Base-by-base conservation (phyloP, 2,888 invertebrate genomes). In the Cryptophagus acutangulus region DNA sequence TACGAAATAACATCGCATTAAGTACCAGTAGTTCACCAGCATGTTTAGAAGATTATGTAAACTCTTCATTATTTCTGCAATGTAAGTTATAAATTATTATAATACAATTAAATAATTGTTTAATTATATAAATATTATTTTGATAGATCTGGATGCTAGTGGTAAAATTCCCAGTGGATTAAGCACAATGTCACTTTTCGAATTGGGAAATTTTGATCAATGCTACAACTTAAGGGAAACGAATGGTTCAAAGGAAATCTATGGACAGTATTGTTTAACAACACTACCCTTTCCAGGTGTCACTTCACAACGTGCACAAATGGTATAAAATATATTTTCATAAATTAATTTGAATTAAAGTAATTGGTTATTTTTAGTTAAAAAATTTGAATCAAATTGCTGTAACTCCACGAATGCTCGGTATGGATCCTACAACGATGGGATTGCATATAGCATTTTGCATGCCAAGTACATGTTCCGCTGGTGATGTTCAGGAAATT, bases 161-260 rank as follows among this genome's bases (percentile, higher is more conserved):
- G 17, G 31, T 1, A 42, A 38, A 29, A 17, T 44, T n/a, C 44
- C 44, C 2, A 34, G 17, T 20, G 44, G 44, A 12, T 2, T 40
- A 2, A 6, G 29, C 3, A 20, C n/a, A 8, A 36, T 26, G n/a
- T 40, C 25, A 38, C 30, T 15, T 15, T 33, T 12, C 9, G 41
- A 44, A 34, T 25, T 41, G 17, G 44, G 44, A 26, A 30, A 26
- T 41, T 44, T 44, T 16, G 40, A 44, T 18, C 37, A 40, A 33
- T 44, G 44, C 17, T 44, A 44, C 30, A 12, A 15, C 10, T 28
- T 37, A 3, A 26, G 41, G 33, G 14, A 17, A 8, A 16, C 13
- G 2, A 24, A 10, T 18, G 18, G 15, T 5, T 18, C 17, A 14
- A 33, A n/a, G 10, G 12, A n/a, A 4, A 30, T 37, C 2, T 31